Percentiles rank a stretch among this genome's conserved stretches.
phyloP scores from a whole-genome alignment of 2,888 invertebrate species.

The Eubasilissa splendida region DNA sequence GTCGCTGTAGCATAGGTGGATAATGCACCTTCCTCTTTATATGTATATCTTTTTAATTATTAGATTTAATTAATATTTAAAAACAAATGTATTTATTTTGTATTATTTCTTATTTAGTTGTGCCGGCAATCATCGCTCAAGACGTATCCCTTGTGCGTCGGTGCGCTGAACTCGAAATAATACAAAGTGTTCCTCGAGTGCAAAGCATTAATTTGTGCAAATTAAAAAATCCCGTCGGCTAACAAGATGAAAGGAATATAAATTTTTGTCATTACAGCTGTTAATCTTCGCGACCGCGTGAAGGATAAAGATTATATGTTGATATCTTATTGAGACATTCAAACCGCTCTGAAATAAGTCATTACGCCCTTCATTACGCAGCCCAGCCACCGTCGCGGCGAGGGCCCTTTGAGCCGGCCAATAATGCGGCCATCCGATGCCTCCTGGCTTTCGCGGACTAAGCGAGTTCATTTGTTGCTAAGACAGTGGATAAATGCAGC shows the following conservation, averaged over 20 bases:
- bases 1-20: no score
- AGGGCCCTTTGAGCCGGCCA: conserved; percentile 32
- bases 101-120: no score
- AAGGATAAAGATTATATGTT: conserved; percentile 38
- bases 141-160: no score
- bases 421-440: conserved; percentile 13
- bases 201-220: conserved; percentile 7
- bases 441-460: conserved; percentile 41
- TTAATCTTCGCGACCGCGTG: conserved; percentile 30
- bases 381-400: conserved; percentile 38
- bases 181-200: background rate
- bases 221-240: background rate
- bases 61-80: no score
- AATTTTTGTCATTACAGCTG: conserved; percentile 19
- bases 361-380: conserved; percentile 45
- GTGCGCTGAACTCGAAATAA: no score
- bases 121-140: no score
- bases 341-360: conserved; percentile 48
- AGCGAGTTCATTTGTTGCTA: conserved; percentile 49
- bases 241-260: conserved; percentile 21
- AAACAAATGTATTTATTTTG: no score
- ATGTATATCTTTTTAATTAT: no score
- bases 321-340: conserved; percentile 51
- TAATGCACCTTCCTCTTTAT: no score
- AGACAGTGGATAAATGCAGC: conserved; percentile 50